Base-by-base conservation (phyloP, 2,113 vertebrate species). In the Nerophis ophidion region DNA sequence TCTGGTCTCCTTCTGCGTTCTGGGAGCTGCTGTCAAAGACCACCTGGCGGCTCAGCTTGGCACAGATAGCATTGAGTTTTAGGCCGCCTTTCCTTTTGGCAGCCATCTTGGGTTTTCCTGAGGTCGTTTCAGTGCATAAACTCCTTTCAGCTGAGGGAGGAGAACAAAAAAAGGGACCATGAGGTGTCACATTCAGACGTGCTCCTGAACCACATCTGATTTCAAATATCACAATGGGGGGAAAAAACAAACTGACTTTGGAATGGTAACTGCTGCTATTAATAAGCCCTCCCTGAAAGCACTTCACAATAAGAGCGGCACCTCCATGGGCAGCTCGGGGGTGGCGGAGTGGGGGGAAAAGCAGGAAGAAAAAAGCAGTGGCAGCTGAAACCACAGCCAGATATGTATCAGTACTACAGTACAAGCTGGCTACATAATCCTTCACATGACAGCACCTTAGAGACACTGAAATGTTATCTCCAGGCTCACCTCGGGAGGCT, bases 31-130 rank as follows among this genome's bases (percentile, higher is more conserved):
- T 89, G 82, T 98, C 95, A 3, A 92, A 95, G 76, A 96, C 93
- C 68, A 99, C 96, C 88, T 99, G 97, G 76, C 96, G 95, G 89
- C 96, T 98, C 83, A 99, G 92, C 93, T 99, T 99, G 92, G 96
- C 96, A 83, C 97, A 99, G 91, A 99, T 99, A 71, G 95, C 96
- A 0, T 99, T 99, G 50, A 99, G 93, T 87, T 99, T 99, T 91
- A 99, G 93, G 93, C 97, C 97, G 83, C 97, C 95, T 93, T 99
- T 99, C 89, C 97, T 94, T 91, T 98, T 98, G 93, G 95, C 91
- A 82, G 97, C 97, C 97, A 98, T 98, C 42, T 94, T 90, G 88
- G 93, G 87, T 92, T 94, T 98, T 93, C 95, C 94, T 93, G 97
- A 91, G 89, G 92, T 93, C 80, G 90, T 87, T 93, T 98, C 94